Evolutionary conservation across 2,113 vertebrate genomes (phyloP).

Genomic region (Carettochelys insculpta): DNA sequence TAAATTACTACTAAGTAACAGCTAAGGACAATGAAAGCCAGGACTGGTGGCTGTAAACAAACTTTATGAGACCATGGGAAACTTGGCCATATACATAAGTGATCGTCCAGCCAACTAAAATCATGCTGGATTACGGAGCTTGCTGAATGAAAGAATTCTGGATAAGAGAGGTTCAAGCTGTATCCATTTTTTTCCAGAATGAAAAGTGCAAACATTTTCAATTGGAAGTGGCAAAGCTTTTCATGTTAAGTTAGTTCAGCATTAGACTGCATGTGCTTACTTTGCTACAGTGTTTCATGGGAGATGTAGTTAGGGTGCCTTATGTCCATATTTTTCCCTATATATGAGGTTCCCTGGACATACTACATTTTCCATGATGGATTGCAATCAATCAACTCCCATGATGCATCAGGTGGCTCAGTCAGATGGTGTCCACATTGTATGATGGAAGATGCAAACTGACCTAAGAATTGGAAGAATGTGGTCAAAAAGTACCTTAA

Average conservation of each 20-base stretch:
- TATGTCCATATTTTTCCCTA: background rate
- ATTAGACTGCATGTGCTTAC: background rate
- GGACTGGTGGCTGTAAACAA: no score
- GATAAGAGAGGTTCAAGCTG: no score
- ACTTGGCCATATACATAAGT: no score
- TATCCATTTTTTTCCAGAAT: background rate
- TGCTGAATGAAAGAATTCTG: no score
- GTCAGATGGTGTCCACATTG: background rate
- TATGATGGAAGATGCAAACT: background rate
- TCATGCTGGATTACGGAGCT: no score
- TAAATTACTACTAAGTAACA: no score
- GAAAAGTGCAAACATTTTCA: background rate
- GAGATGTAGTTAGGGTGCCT: background rate
- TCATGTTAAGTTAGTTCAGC: background rate
- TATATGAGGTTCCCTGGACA: background rate
- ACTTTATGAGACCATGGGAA: no score
- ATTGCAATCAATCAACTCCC: background rate
- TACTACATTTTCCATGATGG: background rate
- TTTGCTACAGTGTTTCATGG: background rate
- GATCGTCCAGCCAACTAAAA: no score
- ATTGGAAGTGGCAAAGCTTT: background rate
- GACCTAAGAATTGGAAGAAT: background rate
- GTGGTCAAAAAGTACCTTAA: background rate
- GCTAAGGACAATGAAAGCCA: no score
- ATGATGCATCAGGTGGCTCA: background rate